A percentile compares a stretch with the other conserved stretches of the same genome.
These are phyloP conservation scores for Elegia similella DNA, from an alignment of 2,888 invertebrate species.

Conservation along the genomic window DNA sequence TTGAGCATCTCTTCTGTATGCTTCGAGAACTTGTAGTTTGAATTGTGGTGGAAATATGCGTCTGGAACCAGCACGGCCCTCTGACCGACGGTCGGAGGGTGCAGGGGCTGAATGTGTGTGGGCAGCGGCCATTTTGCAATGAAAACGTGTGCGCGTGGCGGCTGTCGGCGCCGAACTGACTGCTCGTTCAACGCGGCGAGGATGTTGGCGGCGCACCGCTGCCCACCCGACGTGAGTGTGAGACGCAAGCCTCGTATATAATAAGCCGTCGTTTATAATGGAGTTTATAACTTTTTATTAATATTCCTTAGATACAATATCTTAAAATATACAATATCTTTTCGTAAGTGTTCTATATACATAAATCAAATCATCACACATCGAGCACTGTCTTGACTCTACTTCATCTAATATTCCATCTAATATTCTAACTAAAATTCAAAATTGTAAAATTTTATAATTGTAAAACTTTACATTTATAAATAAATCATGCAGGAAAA, in stretches of 20 bases:
- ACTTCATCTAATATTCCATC: too few species aligned
- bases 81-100: conserved; percentile 74
- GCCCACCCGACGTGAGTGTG: conserved; percentile 73
- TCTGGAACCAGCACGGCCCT: conserved; percentile 88
- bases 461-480: too few species aligned
- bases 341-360: too few species aligned
- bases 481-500: too few species aligned
- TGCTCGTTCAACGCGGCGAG: conserved; percentile 70
- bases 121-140: conserved; percentile 67
- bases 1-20: conserved; percentile 91
- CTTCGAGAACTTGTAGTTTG: conserved; percentile 93
- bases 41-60: conserved; percentile 94
- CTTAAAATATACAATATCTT: too few species aligned
- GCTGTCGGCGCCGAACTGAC: conserved; percentile 79
- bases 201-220: conserved; percentile 78
- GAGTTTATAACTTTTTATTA: background rate
- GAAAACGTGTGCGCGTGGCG: conserved; percentile 70
- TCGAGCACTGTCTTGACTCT: too few species aligned
- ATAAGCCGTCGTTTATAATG: conserved; percentile 45
- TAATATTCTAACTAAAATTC: too few species aligned
- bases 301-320: background rate
- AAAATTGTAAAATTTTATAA: too few species aligned
- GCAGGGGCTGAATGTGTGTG: conserved; percentile 73
- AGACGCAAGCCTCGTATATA: conserved; percentile 72
- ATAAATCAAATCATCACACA: too few species aligned